A percentile compares a stretch with the other conserved stretches of the same genome.
Conservation (phyloP, 2,888 invertebrate genomes). For the Amiota minor region DNA sequence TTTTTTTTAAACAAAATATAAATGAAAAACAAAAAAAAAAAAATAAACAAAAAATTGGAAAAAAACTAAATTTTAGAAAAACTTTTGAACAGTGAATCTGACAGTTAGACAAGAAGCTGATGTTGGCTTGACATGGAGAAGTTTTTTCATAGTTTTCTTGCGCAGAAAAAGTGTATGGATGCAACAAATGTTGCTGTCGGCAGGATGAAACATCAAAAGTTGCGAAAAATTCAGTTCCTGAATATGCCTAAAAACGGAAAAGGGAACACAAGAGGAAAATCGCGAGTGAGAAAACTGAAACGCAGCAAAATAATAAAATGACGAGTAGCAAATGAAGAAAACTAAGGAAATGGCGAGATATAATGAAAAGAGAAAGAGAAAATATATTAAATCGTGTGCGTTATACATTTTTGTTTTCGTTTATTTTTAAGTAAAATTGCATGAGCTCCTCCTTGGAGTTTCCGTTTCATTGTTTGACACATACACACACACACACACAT, state of each 20-base stretch:
- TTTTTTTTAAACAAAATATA: too few species aligned
- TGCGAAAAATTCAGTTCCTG: slow-evolving; percentile 1
- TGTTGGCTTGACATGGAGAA: slow-evolving; percentile 49
- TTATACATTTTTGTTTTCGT: too few species aligned
- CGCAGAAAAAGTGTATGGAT: slow-evolving; percentile 28
- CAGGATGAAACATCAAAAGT: slow-evolving; percentile 20
- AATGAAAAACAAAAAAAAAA: neutral
- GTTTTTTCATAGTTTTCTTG: slow-evolving; percentile 30
- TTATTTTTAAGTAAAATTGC: too few species aligned
- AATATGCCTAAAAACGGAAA: neutral
- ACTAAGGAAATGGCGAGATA: too few species aligned
- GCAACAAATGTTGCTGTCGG: slow-evolving; percentile 19
- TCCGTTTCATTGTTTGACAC: too few species aligned
- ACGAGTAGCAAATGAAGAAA: too few species aligned
- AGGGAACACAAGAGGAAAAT: too few species aligned
- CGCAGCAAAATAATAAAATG: neutral
- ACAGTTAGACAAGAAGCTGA: slow-evolving; percentile 43
- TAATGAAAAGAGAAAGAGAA: too few species aligned
- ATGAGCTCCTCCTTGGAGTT: too few species aligned
- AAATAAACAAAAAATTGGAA: neutral
- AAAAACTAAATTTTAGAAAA: neutral
- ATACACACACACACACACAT: too few species aligned
- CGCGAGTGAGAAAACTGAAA: neutral
- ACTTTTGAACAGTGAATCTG: slow-evolving; percentile 25
- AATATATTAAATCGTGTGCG: too few species aligned